Percentiles rank a stretch among this genome's conserved stretches.
These are phyloP conservation scores for Lepidochitona cinerea DNA, from an alignment of 2,888 invertebrate species.

Conservation along the genomic window DNA sequence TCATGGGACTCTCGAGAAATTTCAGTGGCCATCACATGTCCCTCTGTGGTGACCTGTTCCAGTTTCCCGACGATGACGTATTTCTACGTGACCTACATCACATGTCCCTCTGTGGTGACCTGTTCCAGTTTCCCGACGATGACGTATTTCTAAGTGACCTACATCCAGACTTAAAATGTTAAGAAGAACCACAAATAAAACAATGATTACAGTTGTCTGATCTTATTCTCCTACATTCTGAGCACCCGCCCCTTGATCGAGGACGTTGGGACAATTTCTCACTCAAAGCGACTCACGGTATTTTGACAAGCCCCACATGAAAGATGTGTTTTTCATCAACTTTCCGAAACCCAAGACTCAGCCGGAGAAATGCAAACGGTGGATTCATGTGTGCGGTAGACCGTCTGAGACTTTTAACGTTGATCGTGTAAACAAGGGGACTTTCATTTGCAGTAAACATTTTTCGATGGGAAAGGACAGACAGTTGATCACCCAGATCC, in stretches of 20 bases:
- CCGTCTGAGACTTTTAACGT: too few relatives aligned
- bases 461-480: too few relatives aligned
- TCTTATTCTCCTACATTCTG: neutral
- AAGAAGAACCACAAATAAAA: neutral
- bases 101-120: neutral
- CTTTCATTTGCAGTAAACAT: too few relatives aligned
- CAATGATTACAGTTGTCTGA: neutral
- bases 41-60: neutral
- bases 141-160: neutral
- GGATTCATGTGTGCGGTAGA: too few relatives aligned
- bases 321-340: too few relatives aligned
- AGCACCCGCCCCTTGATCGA: neutral
- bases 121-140: neutral
- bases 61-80: neutral
- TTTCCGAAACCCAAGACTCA: too few relatives aligned
- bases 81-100: neutral
- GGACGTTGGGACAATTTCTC: neutral
- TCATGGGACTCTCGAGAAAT: neutral
- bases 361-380: too few relatives aligned
- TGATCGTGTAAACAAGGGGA: too few relatives aligned
- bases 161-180: conserved; percentile 1
- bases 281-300: too few relatives aligned
- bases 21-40: neutral
- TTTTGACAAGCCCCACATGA: too few relatives aligned
- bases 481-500: too few relatives aligned